Evolutionary conservation across 2,797 vertebrate species (phyloP), one percentile per base, ranked within the genome.

Genomic region (Sebastes glaucus): DNA sequence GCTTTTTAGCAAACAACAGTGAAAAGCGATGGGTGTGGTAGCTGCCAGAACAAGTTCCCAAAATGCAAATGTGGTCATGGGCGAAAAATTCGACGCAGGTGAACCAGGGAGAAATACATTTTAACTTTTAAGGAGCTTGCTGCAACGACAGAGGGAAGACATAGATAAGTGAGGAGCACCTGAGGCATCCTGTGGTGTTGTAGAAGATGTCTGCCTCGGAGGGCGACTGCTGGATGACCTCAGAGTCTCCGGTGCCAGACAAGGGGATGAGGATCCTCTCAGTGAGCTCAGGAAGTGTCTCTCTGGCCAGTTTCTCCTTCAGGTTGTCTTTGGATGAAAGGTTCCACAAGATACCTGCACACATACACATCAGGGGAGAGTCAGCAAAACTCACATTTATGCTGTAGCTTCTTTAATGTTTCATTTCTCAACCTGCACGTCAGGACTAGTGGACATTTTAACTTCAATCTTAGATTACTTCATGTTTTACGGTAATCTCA

Each of bases 301-400:
- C 96, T 2, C 80, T 94, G 28, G 97, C 97, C 92, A 99, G 88
- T 63, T 95, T 97, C 32, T 97, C 95, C 94, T 99, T 99, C 78
- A 99, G 94, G 68, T 89, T 95, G 87, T 99, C 98, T 53, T 97
- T 99, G 89, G 98, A 98, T 62, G 98, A 99, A 71, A 99, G 96
- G 91, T 99, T 99, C 98, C 98, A 99, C 68, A 99, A 89, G 89
- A 99, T 99, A 57, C 98, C 98, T 99, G 77, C 67, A 72, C 38
- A 77, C 5, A 77, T 2, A 82, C 5, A 68, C 46, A 74, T 14
- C 32, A 65, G 11, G 4, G 14, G 16, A 35, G 6, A 4, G 49
- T 81, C 33, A 77, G 57, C 23, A 57, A 59, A 27, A 60, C 4
- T 4, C 4, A 27, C 0, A 23, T 33, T 56, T 42, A 25, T 42